Conservation (phyloP, 2,113 vertebrate species). For the Chloropsis cyanopogon region DNA sequence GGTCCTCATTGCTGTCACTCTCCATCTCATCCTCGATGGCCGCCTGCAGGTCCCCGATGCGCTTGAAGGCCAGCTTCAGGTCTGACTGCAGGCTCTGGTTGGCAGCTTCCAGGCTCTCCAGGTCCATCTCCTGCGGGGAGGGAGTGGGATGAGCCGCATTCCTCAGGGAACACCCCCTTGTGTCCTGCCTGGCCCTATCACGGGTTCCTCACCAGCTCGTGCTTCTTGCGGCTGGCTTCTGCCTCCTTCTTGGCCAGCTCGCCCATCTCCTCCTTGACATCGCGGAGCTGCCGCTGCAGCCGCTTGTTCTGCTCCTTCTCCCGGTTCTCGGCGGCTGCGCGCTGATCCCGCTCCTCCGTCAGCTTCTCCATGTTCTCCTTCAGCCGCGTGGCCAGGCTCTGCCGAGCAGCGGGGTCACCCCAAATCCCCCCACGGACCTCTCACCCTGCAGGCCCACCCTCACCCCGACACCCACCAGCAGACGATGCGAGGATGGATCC, state of each 20-base stretch:
- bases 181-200: rapidly evolving
- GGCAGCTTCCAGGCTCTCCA: constrained; percentile 93
- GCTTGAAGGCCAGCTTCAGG: constrained; percentile 96
- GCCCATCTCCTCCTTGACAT: constrained; percentile 90
- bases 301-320: constrained; percentile 98
- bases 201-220: constrained; percentile 83
- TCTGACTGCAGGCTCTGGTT: constrained; percentile 98
- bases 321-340: constrained; percentile 83
- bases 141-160: neutral
- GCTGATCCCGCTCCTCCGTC: constrained; percentile 92
- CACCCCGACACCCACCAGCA: neutral
- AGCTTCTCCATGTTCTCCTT: constrained; percentile 97
- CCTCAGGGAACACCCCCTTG: rapidly evolving
- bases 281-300: constrained; percentile 89
- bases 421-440: rapidly evolving
- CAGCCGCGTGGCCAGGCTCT: constrained; percentile 87
- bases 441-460: neutral
- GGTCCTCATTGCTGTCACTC: constrained; percentile 95
- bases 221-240: constrained; percentile 94
- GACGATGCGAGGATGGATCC: neutral
- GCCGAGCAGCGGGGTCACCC: neutral
- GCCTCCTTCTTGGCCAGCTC: constrained; percentile 93
- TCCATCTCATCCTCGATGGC: constrained; percentile 99
- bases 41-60: constrained; percentile 95
- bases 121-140: constrained; percentile 89